These are phyloP conservation scores for Dendrocopos noguchii DNA, from an alignment of 2,113 vertebrate genomes.

Conservation along the genomic window DNA sequence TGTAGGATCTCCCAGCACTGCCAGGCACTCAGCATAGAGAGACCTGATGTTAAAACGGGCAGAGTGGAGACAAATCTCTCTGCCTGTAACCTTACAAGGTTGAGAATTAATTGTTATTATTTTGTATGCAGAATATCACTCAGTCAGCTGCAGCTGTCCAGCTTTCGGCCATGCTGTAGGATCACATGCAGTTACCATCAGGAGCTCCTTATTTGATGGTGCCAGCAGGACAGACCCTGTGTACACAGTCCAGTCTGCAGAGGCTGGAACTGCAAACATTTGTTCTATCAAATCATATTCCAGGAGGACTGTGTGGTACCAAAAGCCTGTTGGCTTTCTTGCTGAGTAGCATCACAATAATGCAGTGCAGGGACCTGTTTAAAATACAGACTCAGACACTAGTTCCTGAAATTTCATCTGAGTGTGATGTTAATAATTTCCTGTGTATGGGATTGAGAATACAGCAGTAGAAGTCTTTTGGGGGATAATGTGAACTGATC, in stretches of 20 bases:
- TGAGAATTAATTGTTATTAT: not conserved
- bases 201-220: not conserved
- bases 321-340: not conserved
- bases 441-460: not conserved
- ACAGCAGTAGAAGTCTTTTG: not conserved
- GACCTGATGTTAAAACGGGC: constrained; percentile 25
- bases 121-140: not conserved
- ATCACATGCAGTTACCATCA: not conserved
- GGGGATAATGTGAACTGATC: not conserved
- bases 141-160: not conserved
- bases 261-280: not conserved
- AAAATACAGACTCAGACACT: not conserved
- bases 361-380: not conserved
- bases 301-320: not conserved
- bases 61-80: constrained; percentile 6
- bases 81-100: not conserved
- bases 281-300: not conserved
- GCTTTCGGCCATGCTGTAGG: not conserved
- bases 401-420: not conserved
- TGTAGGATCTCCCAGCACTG: constrained; percentile 58
- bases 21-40: constrained; percentile 34
- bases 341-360: not conserved
- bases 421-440: not conserved
- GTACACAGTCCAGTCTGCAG: not conserved
- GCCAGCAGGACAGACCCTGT: not conserved